Evolutionary conservation across 2,113 vertebrate species (phyloP), one percentile per base, ranked within the genome.

Genomic region (Baryphthengus martii): DNA sequence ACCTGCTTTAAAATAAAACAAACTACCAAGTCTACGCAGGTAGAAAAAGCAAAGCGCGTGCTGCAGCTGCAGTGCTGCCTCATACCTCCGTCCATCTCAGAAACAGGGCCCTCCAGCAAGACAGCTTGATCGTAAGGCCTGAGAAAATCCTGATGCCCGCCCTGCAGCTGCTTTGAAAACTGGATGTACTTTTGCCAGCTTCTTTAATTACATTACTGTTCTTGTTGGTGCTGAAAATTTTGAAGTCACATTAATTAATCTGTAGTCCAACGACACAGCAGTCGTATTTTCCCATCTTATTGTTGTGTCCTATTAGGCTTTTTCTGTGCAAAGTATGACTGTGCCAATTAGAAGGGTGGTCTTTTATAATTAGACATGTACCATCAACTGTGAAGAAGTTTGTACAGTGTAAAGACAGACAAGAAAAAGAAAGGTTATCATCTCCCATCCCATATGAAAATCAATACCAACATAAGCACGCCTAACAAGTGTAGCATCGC

Each of bases 401-500:
- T 68, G 28, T 0, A 0, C 9, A 56, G n/a, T 2, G 0, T n/a
- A 63, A 68, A 52, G n/a, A 28, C 2, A 35, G 31, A 52, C 6
- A 66, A 67, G 14, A 76, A 47, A 79, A 92, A 61, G 2, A 50
- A 80, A 66, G 4, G 19, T 47, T 62, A 66, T 44, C 10, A 66
- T 44, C 10, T 4, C 15, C 6, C 31, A 76, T 49, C 31, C 58
- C 52, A 7, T 19, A 23, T 10, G 65, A 58, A 71, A 68, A 85
- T 23, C 55, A 35, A 12, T 73, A 29, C 44, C 26, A 39, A 14
- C 26, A 47, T 4, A 70, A 77, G 37, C 39, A 44, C 28, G n/a
- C 11, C 16, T 61, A 40, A 40, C 8, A n/a, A 59, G 21, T 0
- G 3, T 2, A 17, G 65, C 49, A 59, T 16, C 0, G 0, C 40